A percentile compares a stretch with the other conserved stretches of the same genome.
These are phyloP conservation scores for Chroicocephalus ridibundus DNA, from an alignment of 2,113 vertebrate genomes.

Conservation along the genomic window DNA sequence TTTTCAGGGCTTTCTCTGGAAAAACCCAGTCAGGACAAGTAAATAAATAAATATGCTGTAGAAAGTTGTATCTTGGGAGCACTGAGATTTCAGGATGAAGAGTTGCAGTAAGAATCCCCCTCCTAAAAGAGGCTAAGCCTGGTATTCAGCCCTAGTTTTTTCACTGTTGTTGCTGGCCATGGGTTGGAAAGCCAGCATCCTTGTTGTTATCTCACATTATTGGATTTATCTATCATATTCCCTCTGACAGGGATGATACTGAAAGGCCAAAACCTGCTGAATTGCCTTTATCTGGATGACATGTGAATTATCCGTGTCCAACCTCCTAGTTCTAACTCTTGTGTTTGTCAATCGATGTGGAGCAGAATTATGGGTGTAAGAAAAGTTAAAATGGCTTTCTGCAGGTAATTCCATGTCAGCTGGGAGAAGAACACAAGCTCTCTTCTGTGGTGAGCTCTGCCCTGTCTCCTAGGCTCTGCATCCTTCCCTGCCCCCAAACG, in stretches of 20 bases:
- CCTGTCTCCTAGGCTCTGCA: not conserved
- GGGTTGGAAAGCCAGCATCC: not conserved
- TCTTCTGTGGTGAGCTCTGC: not conserved
- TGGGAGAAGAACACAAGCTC: not conserved
- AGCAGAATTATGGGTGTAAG: not conserved
- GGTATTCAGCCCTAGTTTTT: not conserved
- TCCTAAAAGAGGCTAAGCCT: not conserved
- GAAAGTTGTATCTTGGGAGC: not conserved
- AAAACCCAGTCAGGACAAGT: not conserved
- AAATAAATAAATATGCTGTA: not conserved
- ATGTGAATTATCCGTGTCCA: not conserved
- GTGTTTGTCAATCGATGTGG: not conserved
- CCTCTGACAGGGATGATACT: not conserved
- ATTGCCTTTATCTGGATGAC: not conserved
- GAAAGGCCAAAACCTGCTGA: not conserved
- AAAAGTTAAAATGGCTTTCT: not conserved
- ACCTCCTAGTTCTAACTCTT: not conserved
- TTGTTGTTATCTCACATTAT: not conserved
- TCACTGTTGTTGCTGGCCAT: not conserved
- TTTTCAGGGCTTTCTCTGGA: not conserved
- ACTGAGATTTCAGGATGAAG: not conserved
- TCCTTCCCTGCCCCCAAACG: rapidly evolving
- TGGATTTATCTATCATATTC: not conserved
- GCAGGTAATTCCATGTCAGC: not conserved
- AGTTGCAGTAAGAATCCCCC: not conserved